phyloP scores from a whole-genome alignment of 1,140 invertebrate species.

The Meloidogyne exigua region DNA sequence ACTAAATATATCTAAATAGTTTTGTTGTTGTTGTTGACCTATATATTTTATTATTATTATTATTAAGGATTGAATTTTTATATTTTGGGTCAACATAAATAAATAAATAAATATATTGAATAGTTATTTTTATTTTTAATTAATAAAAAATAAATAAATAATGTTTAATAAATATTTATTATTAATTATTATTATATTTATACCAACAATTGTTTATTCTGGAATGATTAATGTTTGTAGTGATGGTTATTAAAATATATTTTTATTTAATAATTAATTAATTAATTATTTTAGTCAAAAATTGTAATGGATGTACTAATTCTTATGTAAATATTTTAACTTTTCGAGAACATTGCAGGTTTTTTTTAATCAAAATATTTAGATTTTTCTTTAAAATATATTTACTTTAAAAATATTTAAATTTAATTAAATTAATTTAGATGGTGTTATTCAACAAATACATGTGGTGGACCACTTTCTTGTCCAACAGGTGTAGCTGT shows the following conservation, averaged over 20 bases:
- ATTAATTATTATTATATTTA: neutral
- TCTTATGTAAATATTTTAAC: slow-evolving; percentile 63
- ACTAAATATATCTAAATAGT: too few relatives aligned
- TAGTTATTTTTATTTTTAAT: too few relatives aligned
- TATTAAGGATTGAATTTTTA: neutral
- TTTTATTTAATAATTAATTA: too few relatives aligned
- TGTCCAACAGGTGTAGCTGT: slow-evolving; percentile 56
- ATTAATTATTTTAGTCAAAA: slow-evolving; percentile 38
- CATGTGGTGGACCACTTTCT: slow-evolving; percentile 58
- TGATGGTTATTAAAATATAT: slow-evolving; percentile 35
- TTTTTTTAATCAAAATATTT: too few relatives aligned
- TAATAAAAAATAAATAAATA: too few relatives aligned
- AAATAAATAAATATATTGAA: neutral
- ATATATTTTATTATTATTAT: too few relatives aligned
- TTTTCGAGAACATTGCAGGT: slow-evolving; percentile 62
- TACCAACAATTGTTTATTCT: slow-evolving; percentile 23
- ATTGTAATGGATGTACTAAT: slow-evolving; percentile 52
- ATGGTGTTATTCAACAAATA: slow-evolving; percentile 59
- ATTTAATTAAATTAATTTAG: slow-evolving; percentile 34
- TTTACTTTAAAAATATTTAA: too few relatives aligned
- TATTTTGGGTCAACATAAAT: neutral
- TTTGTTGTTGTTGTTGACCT: too few relatives aligned
- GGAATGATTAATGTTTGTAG: slow-evolving; percentile 59
- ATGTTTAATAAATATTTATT: neutral
- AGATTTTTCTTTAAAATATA: too few relatives aligned